Conservation (phyloP, 2,113 vertebrate genomes). For the Siniperca chuatsi region DNA sequence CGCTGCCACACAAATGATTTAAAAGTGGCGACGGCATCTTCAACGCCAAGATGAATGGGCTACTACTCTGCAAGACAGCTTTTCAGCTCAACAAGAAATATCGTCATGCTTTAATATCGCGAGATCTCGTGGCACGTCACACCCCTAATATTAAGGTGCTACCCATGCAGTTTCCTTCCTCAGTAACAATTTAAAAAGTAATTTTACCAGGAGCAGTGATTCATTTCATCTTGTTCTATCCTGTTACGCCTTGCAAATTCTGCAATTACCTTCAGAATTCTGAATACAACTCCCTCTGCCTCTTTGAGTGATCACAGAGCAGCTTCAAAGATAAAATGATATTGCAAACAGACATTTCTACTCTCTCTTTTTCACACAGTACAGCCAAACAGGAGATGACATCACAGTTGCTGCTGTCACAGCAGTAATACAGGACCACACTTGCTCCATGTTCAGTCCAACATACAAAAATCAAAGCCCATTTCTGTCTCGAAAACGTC, state of each 20-base stretch:
- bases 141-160: neutral
- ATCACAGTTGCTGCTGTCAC: neutral
- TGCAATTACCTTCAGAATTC: slow-evolving; percentile 37
- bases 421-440: neutral
- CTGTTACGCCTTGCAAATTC: slow-evolving; percentile 33
- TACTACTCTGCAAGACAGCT: no score
- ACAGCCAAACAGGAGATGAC: neutral
- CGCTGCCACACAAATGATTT: no score
- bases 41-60: no score
- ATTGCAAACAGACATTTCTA: neutral
- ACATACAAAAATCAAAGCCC: neutral
- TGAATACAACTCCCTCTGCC: neutral
- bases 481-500: neutral
- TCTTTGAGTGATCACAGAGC: neutral
- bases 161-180: neutral
- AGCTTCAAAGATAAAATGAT: slow-evolving; percentile 20
- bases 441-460: neutral
- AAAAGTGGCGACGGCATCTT: no score
- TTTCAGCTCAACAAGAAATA: no score
- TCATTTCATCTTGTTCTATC: slow-evolving; percentile 16
- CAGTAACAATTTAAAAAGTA: slow-evolving; percentile 21
- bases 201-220: slow-evolving; percentile 22
- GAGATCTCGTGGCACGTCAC: no score
- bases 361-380: neutral
- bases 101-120: no score